Base-by-base conservation (phyloP, 2,113 vertebrate genomes). In the Sialia sialis region DNA sequence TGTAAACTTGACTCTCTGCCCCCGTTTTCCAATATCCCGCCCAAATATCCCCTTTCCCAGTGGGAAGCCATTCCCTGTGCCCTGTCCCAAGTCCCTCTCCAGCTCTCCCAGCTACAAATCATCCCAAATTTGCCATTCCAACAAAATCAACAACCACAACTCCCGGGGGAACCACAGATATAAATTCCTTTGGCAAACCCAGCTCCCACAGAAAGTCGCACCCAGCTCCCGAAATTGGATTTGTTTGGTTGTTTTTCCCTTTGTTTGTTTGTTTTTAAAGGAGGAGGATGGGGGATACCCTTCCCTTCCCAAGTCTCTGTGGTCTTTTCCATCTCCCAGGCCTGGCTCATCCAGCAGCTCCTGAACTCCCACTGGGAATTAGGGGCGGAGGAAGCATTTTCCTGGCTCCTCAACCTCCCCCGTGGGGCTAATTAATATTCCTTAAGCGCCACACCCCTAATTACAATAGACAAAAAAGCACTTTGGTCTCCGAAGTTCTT, bases 391-490 rank as follows among this genome's bases (percentile, higher is more conserved):
- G 83, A 79, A 43, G 79, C 75, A 62, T 88, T 85, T 79, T 90
- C 49, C 67, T 78, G 83, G 83, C 83, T 95, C 87, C 76, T 32
- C 80, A 87, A 27, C 84, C 77, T 80, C 73, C 55, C 84, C 92
- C 59, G 7, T 16, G 87, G 90, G 77, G 77, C 30, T 93, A 89
- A 95, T 96, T 94, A 93, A 93, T 93, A 92, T 90, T 92, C 89
- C 67, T 46, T 23, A 19, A 58, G 82, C 83, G 14, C 93, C 94
- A 92, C 91, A 87, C 85, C 94, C 93, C 62, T 90, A 75, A 94
- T 96, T 93, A 95, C 90, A 84, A 89, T 32, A 51, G 62, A 72
- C 25, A 51, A 44, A 89, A 88, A 56, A 83, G 67, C 2, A 7
- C 83, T 90, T 93, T 88, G 89, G 83, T 92, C 93, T 94, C 79